phyloP scores from a whole-genome alignment of 2,113 vertebrate species.

The Rattus norvegicus region GRCr8 NC_086029.1:93356001-93356500 shows the following conservation, averaged over 20 bases:
- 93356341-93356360: too few relatives aligned
- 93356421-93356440: not conserved
- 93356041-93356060: not conserved
- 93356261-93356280: not conserved
- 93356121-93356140: not conserved
- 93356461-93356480: not conserved
- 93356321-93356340: not conserved
- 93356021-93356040: constrained; percentile 82
- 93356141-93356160: constrained; percentile 24
- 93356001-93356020: constrained; percentile 81
- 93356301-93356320: not conserved
- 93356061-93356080: not conserved
- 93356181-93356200: not conserved
- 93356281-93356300: not conserved
- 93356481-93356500: not conserved
- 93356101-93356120: not conserved
- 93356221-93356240: not conserved
- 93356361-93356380: not conserved
- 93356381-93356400: not conserved
- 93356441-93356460: not conserved
- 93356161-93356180: not conserved
- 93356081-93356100: constrained; percentile 20
- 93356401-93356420: not conserved
- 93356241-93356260: not conserved
- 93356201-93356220: not conserved